Evolutionary conservation across 1,140 invertebrate genomes (phyloP).

Genomic region (Colletes gigas): DNA sequence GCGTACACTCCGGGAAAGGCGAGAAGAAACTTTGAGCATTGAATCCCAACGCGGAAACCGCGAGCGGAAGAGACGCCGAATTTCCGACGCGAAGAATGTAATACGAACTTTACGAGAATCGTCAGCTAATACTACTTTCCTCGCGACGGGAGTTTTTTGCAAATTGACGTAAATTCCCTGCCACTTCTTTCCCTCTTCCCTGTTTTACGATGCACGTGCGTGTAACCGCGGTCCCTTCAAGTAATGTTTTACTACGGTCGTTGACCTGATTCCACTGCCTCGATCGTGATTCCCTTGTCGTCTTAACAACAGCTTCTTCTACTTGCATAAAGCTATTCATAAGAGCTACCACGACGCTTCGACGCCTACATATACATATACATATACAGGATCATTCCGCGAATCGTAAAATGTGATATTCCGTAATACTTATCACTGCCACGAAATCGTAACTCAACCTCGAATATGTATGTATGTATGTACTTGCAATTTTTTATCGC

Average conservation of each 20-base stretch:
- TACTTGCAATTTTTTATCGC: not conserved
- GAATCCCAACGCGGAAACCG: not conserved
- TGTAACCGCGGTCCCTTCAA: conserved; percentile 47
- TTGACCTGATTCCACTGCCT: conserved; percentile 44
- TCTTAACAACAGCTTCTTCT: conserved; percentile 39
- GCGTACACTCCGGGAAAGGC: not conserved
- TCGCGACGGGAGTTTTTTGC: conserved; percentile 65
- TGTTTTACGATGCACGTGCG: conserved; percentile 55
- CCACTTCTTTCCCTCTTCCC: conserved; percentile 15
- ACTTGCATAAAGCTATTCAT: conserved; percentile 16
- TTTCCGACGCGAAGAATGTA: not conserved
- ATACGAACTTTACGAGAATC: conserved; percentile 67
- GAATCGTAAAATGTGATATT: conserved; percentile 6
- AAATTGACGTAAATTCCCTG: conserved; percentile 65
- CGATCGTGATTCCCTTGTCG: conserved; percentile 35
- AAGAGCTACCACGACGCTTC: not conserved
- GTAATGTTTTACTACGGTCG: conserved; percentile 61
- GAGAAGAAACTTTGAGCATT: not conserved
- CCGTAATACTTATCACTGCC: not conserved
- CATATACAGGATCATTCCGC: not conserved
- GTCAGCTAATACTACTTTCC: conserved; percentile 66
- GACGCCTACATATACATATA: too few relatives aligned
- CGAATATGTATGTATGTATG: too few relatives aligned
- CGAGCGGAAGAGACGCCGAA: not conserved
- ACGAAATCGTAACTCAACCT: not conserved